Evolutionary conservation across 2,888 invertebrate genomes (phyloP).

Genomic region (Lycocerus yunnanus): DNA sequence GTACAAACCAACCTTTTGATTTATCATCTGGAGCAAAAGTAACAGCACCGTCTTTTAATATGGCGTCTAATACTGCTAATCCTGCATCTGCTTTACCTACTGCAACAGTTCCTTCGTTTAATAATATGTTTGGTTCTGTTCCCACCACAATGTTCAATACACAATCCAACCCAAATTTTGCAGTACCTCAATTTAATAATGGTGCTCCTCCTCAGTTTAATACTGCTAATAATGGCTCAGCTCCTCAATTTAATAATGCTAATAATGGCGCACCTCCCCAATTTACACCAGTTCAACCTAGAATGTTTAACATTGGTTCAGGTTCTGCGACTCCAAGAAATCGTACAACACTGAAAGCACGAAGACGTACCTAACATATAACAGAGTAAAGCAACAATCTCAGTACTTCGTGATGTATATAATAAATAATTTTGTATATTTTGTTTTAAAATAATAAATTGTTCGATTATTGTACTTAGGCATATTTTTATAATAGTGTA

Average conservation of each 20-base stretch:
- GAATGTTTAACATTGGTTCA: slow-evolving; percentile 59
- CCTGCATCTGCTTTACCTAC: not conserved
- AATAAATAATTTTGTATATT: not conserved
- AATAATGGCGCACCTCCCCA: slow-evolving; percentile 7
- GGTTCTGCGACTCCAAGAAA: slow-evolving; percentile 53
- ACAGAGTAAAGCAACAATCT: not conserved
- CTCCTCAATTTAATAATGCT: not conserved
- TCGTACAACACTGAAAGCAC: slow-evolving; percentile 48
- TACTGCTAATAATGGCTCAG: not conserved
- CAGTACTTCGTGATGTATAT: not conserved
- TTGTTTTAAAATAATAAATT: not conserved
- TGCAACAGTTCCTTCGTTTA: not conserved
- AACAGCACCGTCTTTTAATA: not conserved
- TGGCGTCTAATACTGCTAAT: not conserved
- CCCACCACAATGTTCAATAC: not conserved
- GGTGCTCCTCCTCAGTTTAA: slow-evolving; percentile 25
- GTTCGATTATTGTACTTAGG: not conserved
- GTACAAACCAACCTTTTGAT: not conserved
- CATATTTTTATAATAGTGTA: not conserved
- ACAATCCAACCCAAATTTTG: not conserved
- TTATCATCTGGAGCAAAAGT: not conserved
- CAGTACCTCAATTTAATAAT: not conserved
- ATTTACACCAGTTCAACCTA: slow-evolving; percentile 32
- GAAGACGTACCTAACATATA: slow-evolving; percentile 38
- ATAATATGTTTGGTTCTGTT: not conserved